Conservation (phyloP, 2,113 vertebrate species). For the Andinoacara biseriatus region DNA sequence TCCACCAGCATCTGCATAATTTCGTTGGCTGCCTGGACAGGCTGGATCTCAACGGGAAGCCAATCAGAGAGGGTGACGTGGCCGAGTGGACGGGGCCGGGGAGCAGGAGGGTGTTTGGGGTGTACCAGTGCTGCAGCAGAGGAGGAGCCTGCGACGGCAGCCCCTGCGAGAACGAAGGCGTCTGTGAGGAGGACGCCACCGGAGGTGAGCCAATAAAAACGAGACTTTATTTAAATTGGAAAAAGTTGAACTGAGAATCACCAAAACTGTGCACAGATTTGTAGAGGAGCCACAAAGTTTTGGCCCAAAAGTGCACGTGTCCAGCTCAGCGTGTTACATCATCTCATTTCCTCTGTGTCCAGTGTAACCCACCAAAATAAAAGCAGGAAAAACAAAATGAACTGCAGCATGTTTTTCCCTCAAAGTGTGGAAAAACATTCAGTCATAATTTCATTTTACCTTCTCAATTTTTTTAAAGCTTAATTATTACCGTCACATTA, state of each 20-base stretch:
- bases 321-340: neutral
- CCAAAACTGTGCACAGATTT: neutral
- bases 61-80: constrained; percentile 67
- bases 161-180: constrained; percentile 86
- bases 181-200: constrained; percentile 76
- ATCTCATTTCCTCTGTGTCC: neutral
- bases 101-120: constrained; percentile 79
- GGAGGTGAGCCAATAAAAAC: constrained; percentile 79
- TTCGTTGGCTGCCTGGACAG: constrained; percentile 89
- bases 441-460: too few species aligned
- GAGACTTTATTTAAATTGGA: too few species aligned
- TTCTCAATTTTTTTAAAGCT: too few species aligned
- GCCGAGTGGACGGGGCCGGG: constrained; percentile 59
- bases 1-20: constrained; percentile 21
- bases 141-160: constrained; percentile 75
- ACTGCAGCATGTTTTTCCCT: neutral
- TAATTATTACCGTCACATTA: too few species aligned
- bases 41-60: constrained; percentile 82
- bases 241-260: too few species aligned
- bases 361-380: neutral
- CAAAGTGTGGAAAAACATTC: too few species aligned
- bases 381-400: neutral
- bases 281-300: neutral
- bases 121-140: constrained; percentile 84
- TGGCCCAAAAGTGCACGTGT: neutral